A percentile compares a stretch with the other conserved stretches of the same genome.
These are phyloP conservation scores for Procavia capensis DNA, from an alignment of 2,113 vertebrate genomes.

Conservation along the genomic window DNA sequence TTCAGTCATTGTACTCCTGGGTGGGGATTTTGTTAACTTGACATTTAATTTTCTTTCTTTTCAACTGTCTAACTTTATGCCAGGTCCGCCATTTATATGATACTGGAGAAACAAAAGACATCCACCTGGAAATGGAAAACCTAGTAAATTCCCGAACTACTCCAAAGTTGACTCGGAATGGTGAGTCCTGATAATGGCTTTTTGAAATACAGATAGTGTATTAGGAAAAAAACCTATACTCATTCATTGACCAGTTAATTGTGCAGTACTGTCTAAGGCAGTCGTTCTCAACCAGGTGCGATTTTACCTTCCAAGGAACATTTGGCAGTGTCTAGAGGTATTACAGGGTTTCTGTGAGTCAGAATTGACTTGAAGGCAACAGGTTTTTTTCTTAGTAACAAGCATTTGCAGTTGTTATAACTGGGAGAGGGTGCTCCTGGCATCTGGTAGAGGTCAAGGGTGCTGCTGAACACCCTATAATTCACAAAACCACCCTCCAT, in stretches of 20 bases:
- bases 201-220: not conserved
- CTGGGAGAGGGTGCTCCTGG: not conserved
- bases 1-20: not conserved
- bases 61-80: not conserved
- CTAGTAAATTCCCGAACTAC: conserved; percentile 92
- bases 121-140: conserved; percentile 94
- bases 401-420: not conserved
- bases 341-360: too few species aligned
- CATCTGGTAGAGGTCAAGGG: not conserved
- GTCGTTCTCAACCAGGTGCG: not conserved
- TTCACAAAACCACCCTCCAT: not conserved
- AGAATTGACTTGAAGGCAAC: too few species aligned
- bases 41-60: conserved; percentile 26
- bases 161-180: conserved; percentile 94
- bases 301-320: not conserved
- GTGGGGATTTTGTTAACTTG: not conserved
- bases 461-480: not conserved
- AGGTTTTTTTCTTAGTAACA: too few species aligned
- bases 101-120: conserved; percentile 93
- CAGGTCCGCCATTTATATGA: conserved; percentile 96
- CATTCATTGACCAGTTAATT: not conserved
- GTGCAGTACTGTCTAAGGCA: too few species aligned
- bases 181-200: conserved; percentile 84
- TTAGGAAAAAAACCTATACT: not conserved
- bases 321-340: not conserved